Conservation (phyloP, 2,113 vertebrate species). For the Neolamprologus longior region DNA sequence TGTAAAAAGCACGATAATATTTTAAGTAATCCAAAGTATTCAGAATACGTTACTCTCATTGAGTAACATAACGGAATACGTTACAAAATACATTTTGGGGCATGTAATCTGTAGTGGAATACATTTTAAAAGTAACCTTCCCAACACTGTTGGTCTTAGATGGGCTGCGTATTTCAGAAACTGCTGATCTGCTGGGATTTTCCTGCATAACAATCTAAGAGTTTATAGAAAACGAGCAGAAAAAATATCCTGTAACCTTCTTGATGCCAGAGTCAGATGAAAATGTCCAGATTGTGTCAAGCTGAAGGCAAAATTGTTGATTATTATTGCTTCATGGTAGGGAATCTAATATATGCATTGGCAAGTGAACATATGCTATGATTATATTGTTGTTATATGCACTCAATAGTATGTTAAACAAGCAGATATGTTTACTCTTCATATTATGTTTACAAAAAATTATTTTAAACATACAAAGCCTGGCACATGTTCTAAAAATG, state of each 20-base stretch:
- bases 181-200: not conserved
- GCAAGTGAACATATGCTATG: not conserved
- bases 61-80: not conserved
- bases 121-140: not conserved
- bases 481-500: not conserved
- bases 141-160: not conserved
- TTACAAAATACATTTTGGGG: not conserved
- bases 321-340: not conserved
- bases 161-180: not conserved
- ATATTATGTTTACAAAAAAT: not conserved
- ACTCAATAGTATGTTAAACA: not conserved
- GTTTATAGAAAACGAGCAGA: not conserved
- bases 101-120: not conserved
- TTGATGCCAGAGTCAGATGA: not conserved
- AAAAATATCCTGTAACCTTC: not conserved
- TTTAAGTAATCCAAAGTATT: not conserved
- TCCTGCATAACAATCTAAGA: not conserved
- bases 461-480: not conserved
- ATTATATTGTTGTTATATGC: not conserved
- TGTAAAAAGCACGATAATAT: rapidly evolving
- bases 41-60: rapidly evolving
- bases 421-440: not conserved
- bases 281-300: not conserved
- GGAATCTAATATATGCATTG: not conserved
- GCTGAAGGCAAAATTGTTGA: not conserved